Evolutionary conservation across 2,888 invertebrate genomes (phyloP).

Genomic region (Cephus nigrinus): DNA sequence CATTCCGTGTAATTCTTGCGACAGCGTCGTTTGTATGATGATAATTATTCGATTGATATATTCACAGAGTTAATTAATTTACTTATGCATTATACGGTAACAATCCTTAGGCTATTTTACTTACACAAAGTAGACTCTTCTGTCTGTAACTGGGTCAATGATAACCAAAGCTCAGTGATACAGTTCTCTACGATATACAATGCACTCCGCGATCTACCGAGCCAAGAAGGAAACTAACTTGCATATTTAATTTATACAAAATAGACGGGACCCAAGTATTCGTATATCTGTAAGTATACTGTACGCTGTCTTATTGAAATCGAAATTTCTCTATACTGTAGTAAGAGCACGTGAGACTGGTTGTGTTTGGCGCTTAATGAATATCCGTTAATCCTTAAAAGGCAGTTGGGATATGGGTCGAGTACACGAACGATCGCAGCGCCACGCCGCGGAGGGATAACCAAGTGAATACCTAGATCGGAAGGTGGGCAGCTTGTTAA

Average conservation of each 20-base stretch:
- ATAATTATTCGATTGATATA: background rate
- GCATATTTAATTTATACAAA: background rate
- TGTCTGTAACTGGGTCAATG: too few relatives aligned
- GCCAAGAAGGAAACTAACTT: too few relatives aligned
- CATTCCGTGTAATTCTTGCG: background rate
- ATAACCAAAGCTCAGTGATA: too few relatives aligned
- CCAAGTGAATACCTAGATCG: constrained; percentile 26
- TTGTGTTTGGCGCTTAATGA: background rate
- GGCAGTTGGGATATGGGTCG: constrained; percentile 13
- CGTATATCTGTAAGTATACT: background rate
- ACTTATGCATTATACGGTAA: background rate
- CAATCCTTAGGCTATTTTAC: background rate
- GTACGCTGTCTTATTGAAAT: background rate
- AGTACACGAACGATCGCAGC: constrained; percentile 20
- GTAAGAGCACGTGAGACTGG: background rate
- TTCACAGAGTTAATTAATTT: background rate
- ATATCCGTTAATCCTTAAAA: constrained; percentile 25
- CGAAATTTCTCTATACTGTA: background rate
- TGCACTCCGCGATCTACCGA: too few relatives aligned
- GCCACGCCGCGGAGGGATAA: constrained; percentile 24
- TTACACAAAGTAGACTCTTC: too few relatives aligned
- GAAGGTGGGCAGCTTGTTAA: constrained; percentile 41
- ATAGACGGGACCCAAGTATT: background rate
- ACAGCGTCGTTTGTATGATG: background rate
- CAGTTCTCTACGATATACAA: too few relatives aligned